These are phyloP conservation scores for Dyspetes luteomarginatus DNA, from an alignment of 2,888 invertebrate genomes.

Conservation along the genomic window DNA sequence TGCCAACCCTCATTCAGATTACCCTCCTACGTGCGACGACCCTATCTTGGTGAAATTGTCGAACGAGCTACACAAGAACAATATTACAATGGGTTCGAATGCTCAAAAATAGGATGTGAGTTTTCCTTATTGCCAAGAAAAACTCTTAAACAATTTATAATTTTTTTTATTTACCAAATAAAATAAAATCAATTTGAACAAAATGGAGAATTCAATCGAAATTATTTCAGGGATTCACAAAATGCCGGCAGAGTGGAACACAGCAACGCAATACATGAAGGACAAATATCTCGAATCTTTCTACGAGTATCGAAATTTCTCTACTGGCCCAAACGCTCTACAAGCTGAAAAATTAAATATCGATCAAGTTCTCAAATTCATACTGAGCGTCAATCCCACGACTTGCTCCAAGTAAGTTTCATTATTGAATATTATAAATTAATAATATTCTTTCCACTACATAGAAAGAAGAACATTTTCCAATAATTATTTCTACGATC, in stretches of 20 bases:
- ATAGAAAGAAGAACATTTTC: no score
- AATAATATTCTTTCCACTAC: no score
- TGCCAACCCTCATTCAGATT: slow-evolving; percentile 95
- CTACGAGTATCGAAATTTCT: slow-evolving; percentile 90
- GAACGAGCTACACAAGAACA: slow-evolving; percentile 96
- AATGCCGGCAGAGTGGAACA: slow-evolving; percentile 92
- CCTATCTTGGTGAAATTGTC: slow-evolving; percentile 96
- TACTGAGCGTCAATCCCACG: slow-evolving; percentile 87
- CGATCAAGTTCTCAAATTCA: slow-evolving; percentile 91
- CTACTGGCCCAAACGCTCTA: slow-evolving; percentile 87
- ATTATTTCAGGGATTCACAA: slow-evolving; percentile 90
- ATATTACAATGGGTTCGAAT: slow-evolving; percentile 96
- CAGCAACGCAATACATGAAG: slow-evolving; percentile 88
- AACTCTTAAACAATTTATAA: no score
- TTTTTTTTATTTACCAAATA: no score
- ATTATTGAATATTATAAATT: neutral
- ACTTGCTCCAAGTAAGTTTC: slow-evolving; percentile 86
- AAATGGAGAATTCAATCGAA: neutral
- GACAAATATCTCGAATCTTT: slow-evolving; percentile 90
- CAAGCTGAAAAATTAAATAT: slow-evolving; percentile 89
- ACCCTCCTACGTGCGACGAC: slow-evolving; percentile 93
- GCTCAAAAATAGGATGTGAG: slow-evolving; percentile 95
- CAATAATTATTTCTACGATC: no score
- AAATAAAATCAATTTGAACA: no score
- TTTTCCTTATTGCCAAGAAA: slow-evolving; percentile 68